These are phyloP conservation scores for Drosophila percnosoma DNA, from an alignment of 2,888 invertebrate genomes.

Conservation along the genomic window DNA sequence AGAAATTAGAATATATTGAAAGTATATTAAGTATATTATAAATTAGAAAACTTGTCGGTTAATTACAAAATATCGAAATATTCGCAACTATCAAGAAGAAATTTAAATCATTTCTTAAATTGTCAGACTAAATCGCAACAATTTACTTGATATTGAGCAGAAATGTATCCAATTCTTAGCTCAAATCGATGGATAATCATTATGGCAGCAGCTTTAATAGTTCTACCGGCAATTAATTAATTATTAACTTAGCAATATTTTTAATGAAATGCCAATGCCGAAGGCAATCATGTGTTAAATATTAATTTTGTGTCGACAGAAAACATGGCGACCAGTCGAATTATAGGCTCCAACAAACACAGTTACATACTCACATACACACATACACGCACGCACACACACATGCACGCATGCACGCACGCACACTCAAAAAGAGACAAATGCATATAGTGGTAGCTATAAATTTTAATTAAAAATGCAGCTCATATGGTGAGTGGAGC, in stretches of 20 bases:
- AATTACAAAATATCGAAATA: neutral
- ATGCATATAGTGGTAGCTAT: conserved; percentile 55
- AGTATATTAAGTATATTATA: neutral
- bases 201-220: conserved; percentile 40
- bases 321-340: conserved; percentile 67
- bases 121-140: neutral
- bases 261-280: conserved; percentile 72
- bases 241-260: conserved; percentile 79
- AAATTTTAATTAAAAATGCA: conserved; percentile 83
- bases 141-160: neutral
- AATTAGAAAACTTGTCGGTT: neutral
- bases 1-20: neutral
- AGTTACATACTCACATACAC: conserved; percentile 13
- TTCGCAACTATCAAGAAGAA: neutral
- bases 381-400: conserved; percentile 5
- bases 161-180: neutral
- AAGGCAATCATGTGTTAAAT: conserved; percentile 82
- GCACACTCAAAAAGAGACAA: conserved; percentile 1
- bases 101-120: neutral
- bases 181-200: conserved; percentile 17
- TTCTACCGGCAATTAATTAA: conserved; percentile 74
- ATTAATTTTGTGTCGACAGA: conserved; percentile 75
- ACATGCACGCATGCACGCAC: neutral
- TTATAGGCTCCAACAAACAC: conserved; percentile 43
- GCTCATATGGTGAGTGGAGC: conserved; percentile 83